Evolutionary conservation across 2,888 invertebrate species (phyloP).

Genomic region (Parelbella ahira): DNA sequence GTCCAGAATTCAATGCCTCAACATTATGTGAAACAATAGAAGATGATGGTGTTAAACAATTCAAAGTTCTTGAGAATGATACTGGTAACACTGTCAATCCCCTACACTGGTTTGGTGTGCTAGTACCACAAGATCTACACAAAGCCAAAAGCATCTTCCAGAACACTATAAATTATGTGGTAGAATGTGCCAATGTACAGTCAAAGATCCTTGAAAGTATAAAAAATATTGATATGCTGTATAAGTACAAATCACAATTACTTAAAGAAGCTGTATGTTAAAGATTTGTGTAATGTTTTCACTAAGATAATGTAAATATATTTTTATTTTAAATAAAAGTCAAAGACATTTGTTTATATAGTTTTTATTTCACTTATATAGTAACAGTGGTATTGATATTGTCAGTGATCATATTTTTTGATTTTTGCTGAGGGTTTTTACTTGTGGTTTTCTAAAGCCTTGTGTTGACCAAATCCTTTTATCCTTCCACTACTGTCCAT

Average conservation of each 20-base stretch:
- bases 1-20: conserved; percentile 65
- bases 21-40: conserved; percentile 56
- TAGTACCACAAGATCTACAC: conserved; percentile 89
- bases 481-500: too few relatives aligned
- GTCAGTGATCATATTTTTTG: too few relatives aligned
- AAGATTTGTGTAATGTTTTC: too few relatives aligned
- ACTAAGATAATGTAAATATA: too few relatives aligned
- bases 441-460: conserved; percentile 3
- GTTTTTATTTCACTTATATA: conserved; percentile 10
- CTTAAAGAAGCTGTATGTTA: neutral
- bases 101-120: conserved; percentile 91
- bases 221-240: conserved; percentile 48
- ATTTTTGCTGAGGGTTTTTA: too few relatives aligned
- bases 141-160: conserved; percentile 87
- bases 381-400: conserved; percentile 9
- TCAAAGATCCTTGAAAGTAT: conserved; percentile 72
- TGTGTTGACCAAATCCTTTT: neutral
- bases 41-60: conserved; percentile 64
- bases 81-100: conserved; percentile 80
- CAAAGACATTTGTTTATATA: neutral
- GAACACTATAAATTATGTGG: conserved; percentile 83
- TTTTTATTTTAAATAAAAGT: conserved; percentile 3
- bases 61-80: conserved; percentile 52
- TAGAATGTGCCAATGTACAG: conserved; percentile 86
- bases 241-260: conserved; percentile 41